Base-by-base conservation (phyloP, 2,888 invertebrate species). In the Coronaproctus castanopsis region DNA sequence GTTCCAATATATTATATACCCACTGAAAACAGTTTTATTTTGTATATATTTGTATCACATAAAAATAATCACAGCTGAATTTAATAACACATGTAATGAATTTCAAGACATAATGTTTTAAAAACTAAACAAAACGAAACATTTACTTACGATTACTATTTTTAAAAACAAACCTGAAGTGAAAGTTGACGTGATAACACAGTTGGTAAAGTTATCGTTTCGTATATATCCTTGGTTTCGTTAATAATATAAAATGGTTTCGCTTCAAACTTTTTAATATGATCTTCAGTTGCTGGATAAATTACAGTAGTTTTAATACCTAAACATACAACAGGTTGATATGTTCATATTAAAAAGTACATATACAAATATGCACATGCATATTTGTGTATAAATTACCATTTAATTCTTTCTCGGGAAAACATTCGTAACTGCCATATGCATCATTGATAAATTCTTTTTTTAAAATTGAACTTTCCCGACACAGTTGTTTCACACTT, bases 1-100 rank as follows among this genome's bases (percentile, higher is more conserved):
- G 90, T 59, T 91, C 87, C 57, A 98, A 72, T 63, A 98, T 91
- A 71, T 99, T 99, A 71, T 89, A 87, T 0, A 97, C 87, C 98
- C 98, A 98, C 89, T 95, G 73, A 21, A 80, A 79, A 63, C 58
- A 59, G 55, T n/a, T n/a, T n/a, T n/a, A n/a, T n/a, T n/a, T n/a
- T n/a, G n/a, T n/a, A n/a, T n/a, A n/a, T n/a, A n/a, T n/a, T n/a
- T n/a, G n/a, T n/a, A n/a, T n/a, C n/a, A n/a, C n/a, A n/a, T n/a
- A n/a, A n/a, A n/a, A n/a, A n/a, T n/a, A n/a, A n/a, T n/a, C n/a
- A n/a, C n/a, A n/a, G n/a, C n/a, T n/a, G n/a, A n/a, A n/a, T n/a
- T n/a, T n/a, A n/a, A n/a, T n/a, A n/a, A n/a, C n/a, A n/a, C n/a
- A n/a, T 8, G 20, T 24, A 51, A 19, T 14, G 24, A 21, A 49